phyloP scores from a whole-genome alignment of 2,888 invertebrate species.

The Agonopterix arenella region DNA sequence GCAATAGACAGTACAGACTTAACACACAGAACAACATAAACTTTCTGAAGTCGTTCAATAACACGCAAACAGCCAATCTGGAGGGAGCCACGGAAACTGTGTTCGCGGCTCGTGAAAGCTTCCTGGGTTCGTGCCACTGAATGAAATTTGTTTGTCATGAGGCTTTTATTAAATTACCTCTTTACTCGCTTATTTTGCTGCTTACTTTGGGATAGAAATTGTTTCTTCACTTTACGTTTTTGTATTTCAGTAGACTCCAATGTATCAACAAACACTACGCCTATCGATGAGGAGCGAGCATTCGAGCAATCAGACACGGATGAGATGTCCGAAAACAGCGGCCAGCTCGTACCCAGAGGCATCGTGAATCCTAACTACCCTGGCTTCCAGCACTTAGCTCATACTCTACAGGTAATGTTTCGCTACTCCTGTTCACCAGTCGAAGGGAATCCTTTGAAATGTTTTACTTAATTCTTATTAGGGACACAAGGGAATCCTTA shows the following conservation, averaged over 20 bases:
- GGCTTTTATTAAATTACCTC: conserved; percentile 3
- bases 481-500: conserved; percentile 13
- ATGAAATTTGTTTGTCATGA: conserved; percentile 7
- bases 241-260: conserved; percentile 32
- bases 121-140: conserved; percentile 27
- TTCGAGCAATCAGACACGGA: conserved; percentile 77
- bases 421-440: conserved; percentile 13
- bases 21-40: conserved; percentile 38
- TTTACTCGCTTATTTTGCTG: neutral
- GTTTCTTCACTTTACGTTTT: conserved; percentile 2
- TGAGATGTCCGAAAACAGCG: conserved; percentile 65
- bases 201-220: too few species aligned
- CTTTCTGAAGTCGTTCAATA: conserved; percentile 23
- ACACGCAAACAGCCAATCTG: conserved; percentile 33
- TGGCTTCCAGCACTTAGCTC: conserved; percentile 88
- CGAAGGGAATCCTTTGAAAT: conserved; percentile 28
- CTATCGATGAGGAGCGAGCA: conserved; percentile 70
- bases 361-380: conserved; percentile 91
- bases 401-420: conserved; percentile 77
- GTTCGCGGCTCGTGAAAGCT: conserved; percentile 23
- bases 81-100: conserved; percentile 28
- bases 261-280: conserved; percentile 50
- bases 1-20: conserved; percentile 56
- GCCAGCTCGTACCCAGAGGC: conserved; percentile 76
- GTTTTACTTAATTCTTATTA: conserved; percentile 25